Evolutionary conservation across 2,888 invertebrate genomes (phyloP), one percentile per base, ranked within the genome.

Genomic region (Sinelater perroti): DNA sequence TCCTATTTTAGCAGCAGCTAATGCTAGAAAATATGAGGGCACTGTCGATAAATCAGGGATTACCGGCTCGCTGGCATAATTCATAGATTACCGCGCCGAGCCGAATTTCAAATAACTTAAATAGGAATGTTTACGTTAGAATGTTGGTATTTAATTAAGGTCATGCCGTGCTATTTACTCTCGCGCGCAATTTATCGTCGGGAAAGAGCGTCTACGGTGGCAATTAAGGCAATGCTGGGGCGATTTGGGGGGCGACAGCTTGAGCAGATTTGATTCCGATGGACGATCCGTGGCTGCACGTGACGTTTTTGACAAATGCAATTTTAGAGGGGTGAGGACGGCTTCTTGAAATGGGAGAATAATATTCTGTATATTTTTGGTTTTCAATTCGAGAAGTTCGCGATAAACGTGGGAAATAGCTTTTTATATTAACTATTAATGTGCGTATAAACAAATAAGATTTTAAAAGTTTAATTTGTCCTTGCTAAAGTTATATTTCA

Each of bases 1-100:
- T 68, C 67, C 66, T 59, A 67, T 71, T 71, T 72, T 68, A 71
- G 68, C 68, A 67, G 65, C 67, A 65, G 66, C 70, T 75, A 75
- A 73, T 73, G 56, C 73, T 67, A 64, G 71, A 67, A 75, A 74
- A 73, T 74, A 75, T 70, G 73, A 58, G 63, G 59, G 62, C 54
- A 38, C 62, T 69, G 67, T 66, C 72, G 68, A 73, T 75, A 75
- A 74, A 75, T 75, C 72, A 73, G 58, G 72, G 73, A 74, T 74
- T 73, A 68, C 64, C n/a, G 65, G 62, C 65, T 67, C 68, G 70
- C 71, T 70, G 67, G 69, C 71, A 75, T 74, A 75, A 75, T 73
- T 75, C 73, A 75, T 70, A 74, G 75, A 76, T 75, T 76, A 74
- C 70, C 73, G 70, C 69, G 68, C 66, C 65, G 65, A 72, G 69